phyloP scores from a whole-genome alignment of 2,797 vertebrate species.

The Gymnoscopelus microlampas region DNA sequence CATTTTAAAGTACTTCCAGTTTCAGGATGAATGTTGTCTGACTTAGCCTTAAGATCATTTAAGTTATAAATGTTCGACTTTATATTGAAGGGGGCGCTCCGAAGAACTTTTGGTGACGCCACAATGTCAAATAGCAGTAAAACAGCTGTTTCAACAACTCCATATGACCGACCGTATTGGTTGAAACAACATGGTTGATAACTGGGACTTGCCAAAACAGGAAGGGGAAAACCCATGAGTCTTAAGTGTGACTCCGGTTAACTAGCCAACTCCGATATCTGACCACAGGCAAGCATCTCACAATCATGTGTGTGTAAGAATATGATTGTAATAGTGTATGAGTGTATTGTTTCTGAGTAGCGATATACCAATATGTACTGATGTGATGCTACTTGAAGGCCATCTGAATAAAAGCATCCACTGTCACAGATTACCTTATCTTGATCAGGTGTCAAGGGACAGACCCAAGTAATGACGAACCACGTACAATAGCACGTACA shows the following conservation, averaged over 20 bases:
- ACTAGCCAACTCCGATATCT: background rate
- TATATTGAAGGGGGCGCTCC: background rate
- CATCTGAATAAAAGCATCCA: no score
- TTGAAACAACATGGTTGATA: background rate
- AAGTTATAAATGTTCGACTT: constrained; percentile 22
- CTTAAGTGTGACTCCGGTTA: no score
- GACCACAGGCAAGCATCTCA: background rate
- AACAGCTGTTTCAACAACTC: background rate
- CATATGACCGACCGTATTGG: background rate
- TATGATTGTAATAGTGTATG: background rate
- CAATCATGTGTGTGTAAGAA: background rate
- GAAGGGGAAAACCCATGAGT: background rate
- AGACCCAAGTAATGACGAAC: no score
- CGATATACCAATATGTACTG: no score
- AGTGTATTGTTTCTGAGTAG: no score
- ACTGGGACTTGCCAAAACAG: background rate
- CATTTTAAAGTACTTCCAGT: constrained; percentile 21
- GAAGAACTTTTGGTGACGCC: background rate
- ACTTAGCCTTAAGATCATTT: constrained; percentile 17
- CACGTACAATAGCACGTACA: no score
- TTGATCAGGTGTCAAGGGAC: no score
- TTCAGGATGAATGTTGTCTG: constrained; percentile 10
- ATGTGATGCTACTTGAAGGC: no score
- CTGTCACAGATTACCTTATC: no score
- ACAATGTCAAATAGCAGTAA: background rate